A percentile compares a stretch with the other conserved stretches of the same genome.
Evolutionary conservation across 1,140 invertebrate species (phyloP).

Genomic region (Coboldia fuscipes): DNA sequence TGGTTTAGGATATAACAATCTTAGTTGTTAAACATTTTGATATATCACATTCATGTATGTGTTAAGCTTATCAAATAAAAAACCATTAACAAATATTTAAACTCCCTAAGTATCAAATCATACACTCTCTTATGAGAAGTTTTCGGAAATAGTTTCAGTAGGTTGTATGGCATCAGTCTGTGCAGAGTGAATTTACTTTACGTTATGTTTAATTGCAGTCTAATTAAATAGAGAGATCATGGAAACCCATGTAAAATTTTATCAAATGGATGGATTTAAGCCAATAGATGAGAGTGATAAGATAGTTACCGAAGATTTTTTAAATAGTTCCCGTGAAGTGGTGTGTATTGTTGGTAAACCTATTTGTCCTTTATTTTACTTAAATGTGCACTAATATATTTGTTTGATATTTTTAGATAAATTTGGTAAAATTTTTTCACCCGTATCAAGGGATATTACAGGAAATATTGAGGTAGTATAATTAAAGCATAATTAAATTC

Average conservation of each 20-base stretch:
- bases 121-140: slow-evolving; percentile 3
- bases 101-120: neutral
- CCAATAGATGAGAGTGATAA: slow-evolving; percentile 23
- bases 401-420: slow-evolving; percentile 31
- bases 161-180: neutral
- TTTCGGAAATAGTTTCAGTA: neutral
- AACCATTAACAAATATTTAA: neutral
- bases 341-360: slow-evolving; percentile 37
- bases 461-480: slow-evolving; percentile 41
- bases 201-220: neutral
- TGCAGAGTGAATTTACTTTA: neutral
- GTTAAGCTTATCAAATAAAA: too few species aligned
- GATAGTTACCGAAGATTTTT: slow-evolving; percentile 35
- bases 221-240: slow-evolving; percentile 1
- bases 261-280: slow-evolving; percentile 23
- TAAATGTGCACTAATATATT: too few species aligned
- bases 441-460: slow-evolving; percentile 49
- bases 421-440: slow-evolving; percentile 45
- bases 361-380: too few species aligned
- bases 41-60: too few species aligned
- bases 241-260: slow-evolving; percentile 8
- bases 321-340: slow-evolving; percentile 33
- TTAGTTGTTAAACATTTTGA: too few species aligned
- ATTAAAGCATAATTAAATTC: neutral
- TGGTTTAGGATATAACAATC: too few species aligned